These are phyloP conservation scores for Alexandromys fortis DNA, from an alignment of 2,113 vertebrate species.

Conservation along the genomic window DNA sequence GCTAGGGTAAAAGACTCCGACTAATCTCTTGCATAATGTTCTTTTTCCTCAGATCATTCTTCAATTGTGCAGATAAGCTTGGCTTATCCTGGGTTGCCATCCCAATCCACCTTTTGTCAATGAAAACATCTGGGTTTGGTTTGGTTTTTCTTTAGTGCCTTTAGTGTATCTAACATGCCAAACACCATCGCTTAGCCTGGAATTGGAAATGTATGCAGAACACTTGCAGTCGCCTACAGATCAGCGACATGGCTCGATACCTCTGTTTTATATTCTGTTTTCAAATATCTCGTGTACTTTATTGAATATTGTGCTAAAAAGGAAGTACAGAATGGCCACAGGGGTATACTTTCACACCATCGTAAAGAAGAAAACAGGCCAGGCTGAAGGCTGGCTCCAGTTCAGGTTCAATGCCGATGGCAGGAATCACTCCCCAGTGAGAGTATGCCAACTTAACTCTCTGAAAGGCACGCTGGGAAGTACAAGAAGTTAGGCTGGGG, in stretches of 20 bases:
- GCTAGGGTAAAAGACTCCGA: not conserved
- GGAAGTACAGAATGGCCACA: not conserved
- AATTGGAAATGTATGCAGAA: not conserved
- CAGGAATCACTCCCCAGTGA: not conserved
- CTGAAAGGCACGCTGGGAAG: not conserved
- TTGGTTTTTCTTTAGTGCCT: no score
- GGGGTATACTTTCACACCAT: no score
- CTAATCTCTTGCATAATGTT: not conserved
- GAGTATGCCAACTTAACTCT: not conserved
- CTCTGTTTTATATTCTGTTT: not conserved
- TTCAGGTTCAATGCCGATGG: not conserved
- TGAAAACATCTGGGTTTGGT: not conserved
- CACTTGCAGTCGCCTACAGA: not conserved
- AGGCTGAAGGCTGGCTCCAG: not conserved
- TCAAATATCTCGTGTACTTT: not conserved
- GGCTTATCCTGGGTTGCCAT: not conserved
- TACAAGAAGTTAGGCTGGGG: not conserved
- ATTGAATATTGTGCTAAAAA: not conserved
- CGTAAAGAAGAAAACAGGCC: not conserved
- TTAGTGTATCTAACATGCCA: not conserved
- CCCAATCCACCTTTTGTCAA: not conserved
- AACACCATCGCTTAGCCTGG: not conserved
- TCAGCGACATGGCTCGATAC: not conserved
- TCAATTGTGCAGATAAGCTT: not conserved
- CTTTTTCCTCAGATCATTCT: not conserved